phyloP scores from a whole-genome alignment of 1,140 invertebrate genomes.

The Bilobella aurantiaca region DNA sequence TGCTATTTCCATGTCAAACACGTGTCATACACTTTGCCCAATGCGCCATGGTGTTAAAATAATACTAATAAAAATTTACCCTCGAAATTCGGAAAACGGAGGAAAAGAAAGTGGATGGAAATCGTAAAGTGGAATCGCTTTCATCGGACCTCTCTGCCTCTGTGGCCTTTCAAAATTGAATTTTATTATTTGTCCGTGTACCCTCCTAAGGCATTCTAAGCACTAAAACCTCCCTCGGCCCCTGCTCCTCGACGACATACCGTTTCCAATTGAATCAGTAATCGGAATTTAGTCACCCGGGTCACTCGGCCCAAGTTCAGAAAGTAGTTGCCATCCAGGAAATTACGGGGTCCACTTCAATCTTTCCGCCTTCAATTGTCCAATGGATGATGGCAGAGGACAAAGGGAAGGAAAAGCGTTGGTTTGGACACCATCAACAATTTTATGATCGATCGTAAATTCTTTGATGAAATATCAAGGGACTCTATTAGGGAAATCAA shows the following conservation, averaged over 20 bases:
- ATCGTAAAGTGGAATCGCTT: slow-evolving; percentile 1
- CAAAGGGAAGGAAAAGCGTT: background rate
- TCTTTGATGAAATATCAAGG: slow-evolving; percentile 8
- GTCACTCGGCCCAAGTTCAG: background rate
- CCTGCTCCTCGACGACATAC: background rate
- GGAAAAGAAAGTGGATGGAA: background rate
- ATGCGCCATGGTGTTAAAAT: slow-evolving; percentile 4
- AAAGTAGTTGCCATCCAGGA: background rate
- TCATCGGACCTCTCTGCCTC: background rate
- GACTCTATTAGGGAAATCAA: slow-evolving; percentile 9
- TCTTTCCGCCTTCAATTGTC: background rate
- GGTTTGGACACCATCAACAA: background rate
- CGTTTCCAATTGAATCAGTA: slow-evolving; percentile 8
- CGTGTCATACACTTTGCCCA: slow-evolving; percentile 7
- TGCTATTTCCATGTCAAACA: slow-evolving; percentile 3
- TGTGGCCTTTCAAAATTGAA: slow-evolving; percentile 3
- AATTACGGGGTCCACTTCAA: background rate
- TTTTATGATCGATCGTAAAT: slow-evolving; percentile 6
- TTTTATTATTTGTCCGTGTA: background rate
- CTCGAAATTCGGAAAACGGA: background rate
- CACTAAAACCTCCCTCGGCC: background rate
- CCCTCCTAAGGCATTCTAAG: background rate
- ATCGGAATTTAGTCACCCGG: slow-evolving; percentile 1
- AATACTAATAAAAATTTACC: slow-evolving; percentile 6
- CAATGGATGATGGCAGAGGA: background rate